These are phyloP conservation scores for Leptothorax acervorum DNA, from an alignment of 2,888 invertebrate genomes.

Conservation along the genomic window DNA sequence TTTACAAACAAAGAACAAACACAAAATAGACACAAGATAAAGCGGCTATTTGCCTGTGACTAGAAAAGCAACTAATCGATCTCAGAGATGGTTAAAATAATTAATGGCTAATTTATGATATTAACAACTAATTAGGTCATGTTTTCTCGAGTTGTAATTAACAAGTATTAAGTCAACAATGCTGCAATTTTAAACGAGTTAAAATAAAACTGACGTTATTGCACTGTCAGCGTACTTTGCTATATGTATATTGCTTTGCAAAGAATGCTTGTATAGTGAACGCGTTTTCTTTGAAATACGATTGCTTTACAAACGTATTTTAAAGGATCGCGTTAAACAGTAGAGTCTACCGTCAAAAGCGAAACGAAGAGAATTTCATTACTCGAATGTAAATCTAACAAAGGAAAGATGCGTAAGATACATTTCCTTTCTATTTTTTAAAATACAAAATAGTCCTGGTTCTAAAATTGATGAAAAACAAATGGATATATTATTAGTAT, in stretches of 20 bases:
- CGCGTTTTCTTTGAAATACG: neutral
- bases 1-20: neutral
- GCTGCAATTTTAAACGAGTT: neutral
- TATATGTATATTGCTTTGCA: neutral
- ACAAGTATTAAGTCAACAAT: neutral
- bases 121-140: neutral
- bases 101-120: neutral
- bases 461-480: neutral
- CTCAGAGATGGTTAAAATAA: neutral
- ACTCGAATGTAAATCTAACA: neutral
- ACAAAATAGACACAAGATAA: neutral
- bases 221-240: neutral
- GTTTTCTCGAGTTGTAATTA: neutral
- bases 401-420: neutral
- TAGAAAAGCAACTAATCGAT: neutral
- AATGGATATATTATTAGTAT: slow-evolving; percentile 15
- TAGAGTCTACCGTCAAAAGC: neutral
- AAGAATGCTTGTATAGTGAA: neutral
- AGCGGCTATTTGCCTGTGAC: neutral
- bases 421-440: neutral
- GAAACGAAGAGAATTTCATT: slow-evolving; percentile 10
- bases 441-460: neutral
- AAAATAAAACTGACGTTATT: neutral
- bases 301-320: neutral
- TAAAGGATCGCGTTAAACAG: slow-evolving; percentile 4